Percentiles rank a stretch among this genome's conserved stretches.
These are phyloP conservation scores for Ameiurus melas DNA, from an alignment of 2,113 vertebrate genomes.

Conservation along the genomic window DNA sequence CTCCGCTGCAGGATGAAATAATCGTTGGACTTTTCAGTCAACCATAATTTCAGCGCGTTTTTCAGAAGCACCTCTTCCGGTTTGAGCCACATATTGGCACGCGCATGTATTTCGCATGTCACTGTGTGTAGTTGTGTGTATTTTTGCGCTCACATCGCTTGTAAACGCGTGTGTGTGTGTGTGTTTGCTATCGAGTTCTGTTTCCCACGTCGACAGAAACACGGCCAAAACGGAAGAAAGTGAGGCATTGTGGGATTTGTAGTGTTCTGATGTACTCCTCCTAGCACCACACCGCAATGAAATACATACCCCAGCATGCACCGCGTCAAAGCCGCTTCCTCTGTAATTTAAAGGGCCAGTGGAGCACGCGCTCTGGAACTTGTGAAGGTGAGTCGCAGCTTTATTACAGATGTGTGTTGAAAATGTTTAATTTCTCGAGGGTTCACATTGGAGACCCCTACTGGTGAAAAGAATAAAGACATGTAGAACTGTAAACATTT, in stretches of 20 bases:
- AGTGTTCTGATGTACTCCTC: slow-evolving; percentile 53
- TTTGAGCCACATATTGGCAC: slow-evolving; percentile 88
- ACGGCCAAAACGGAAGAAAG: slow-evolving; percentile 68
- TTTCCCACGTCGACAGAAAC: slow-evolving; percentile 80
- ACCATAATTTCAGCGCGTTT: slow-evolving; percentile 93
- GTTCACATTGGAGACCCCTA: not conserved
- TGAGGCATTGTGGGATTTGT: slow-evolving; percentile 69
- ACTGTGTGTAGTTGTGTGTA: slow-evolving; percentile 46
- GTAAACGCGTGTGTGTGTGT: slow-evolving; percentile 11
- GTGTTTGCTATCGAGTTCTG: slow-evolving; percentile 66
- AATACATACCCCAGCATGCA: slow-evolving; percentile 43
- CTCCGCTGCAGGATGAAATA: slow-evolving; percentile 93
- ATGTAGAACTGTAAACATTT: not conserved
- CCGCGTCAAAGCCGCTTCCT: not conserved
- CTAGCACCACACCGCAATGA: rapidly evolving
- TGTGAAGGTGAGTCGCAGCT: not conserved
- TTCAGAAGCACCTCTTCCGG: slow-evolving; percentile 95
- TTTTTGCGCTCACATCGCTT: not conserved
- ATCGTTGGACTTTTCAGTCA: slow-evolving; percentile 88
- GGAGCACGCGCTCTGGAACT: not conserved
- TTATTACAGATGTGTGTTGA: not conserved
- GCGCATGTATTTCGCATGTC: slow-evolving; percentile 59
- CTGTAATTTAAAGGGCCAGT: not conserved
- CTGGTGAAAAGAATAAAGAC: not conserved
- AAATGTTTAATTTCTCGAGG: not conserved